Conservation (phyloP, 2,888 invertebrate species). For the Lordiphosa andalusiaca region DNA sequence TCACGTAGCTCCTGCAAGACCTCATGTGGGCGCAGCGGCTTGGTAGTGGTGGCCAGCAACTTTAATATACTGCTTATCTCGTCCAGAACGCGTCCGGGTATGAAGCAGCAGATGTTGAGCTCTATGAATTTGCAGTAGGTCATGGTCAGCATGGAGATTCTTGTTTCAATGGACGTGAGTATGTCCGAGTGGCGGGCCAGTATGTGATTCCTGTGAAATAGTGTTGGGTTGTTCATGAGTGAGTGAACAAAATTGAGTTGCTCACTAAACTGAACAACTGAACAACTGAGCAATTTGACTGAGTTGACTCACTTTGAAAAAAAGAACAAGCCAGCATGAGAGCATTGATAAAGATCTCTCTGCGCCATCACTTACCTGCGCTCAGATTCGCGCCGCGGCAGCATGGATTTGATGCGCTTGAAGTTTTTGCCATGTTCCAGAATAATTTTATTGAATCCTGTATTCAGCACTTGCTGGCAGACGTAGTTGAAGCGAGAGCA, state of each 20-base stretch:
- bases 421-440: constrained; percentile 87
- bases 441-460: constrained; percentile 91
- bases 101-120: constrained; percentile 91
- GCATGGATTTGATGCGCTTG: constrained; percentile 88
- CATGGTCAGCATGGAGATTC: constrained; percentile 95
- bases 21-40: constrained; percentile 89
- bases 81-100: constrained; percentile 95
- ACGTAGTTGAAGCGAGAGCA: constrained; percentile 88
- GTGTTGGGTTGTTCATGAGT: no score
- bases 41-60: constrained; percentile 85
- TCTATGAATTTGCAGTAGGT: constrained; percentile 93
- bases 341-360: constrained; percentile 2
- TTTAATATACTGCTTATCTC: constrained; percentile 89
- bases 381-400: constrained; percentile 94
- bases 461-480: constrained; percentile 88
- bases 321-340: no score
- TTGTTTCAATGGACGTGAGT: constrained; percentile 92
- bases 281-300: no score
- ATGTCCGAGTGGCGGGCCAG: constrained; percentile 94
- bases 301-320: no score
- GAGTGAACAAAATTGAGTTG: no score
- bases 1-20: constrained; percentile 93
- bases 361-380: constrained; percentile 82
- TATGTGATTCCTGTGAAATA: constrained; percentile 86
- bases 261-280: no score